Base-by-base conservation (phyloP, 2,797 vertebrate species). In the Sphaeramia orbicularis region DNA sequence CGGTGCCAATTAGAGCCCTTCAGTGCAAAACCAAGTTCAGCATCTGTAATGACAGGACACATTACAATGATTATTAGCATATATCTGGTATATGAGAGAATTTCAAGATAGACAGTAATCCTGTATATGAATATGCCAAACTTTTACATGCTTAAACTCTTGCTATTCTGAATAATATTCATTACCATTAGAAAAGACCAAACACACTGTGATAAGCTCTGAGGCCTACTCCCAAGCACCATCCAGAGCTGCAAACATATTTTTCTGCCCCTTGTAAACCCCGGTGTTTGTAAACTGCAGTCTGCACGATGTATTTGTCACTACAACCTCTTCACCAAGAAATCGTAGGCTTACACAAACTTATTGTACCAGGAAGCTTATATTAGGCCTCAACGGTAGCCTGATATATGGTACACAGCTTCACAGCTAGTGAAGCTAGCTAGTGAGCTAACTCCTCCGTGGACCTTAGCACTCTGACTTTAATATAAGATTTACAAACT, bases 1-100 rank as follows among this genome's bases (percentile, higher is more conserved):
- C 92, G 70, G 92, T 95, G 50, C 86, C 91, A 88, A 71, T 81
- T 88, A 84, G 74, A 75, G 88, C 93, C 82, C 91, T 89, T 95
- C 95, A 93, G 80, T 95, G 86, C 89, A 94, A 93, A 92, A 93
- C 94, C 92, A 93, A 95, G 93, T 93, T 95, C 95, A 95, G 96
- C 96, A 97, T 97, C 98, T 99, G 90, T 7, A 92, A 81, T 12
- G 1, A 76, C 7, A 62, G 6, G 0, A 62, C 1, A 57, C 38
- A 67, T 42, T 51, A 9, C 38, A 11, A 27, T 1, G 6, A 1
- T 10, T 35, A 19, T 16, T 44, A 62, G 1, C 42, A 57, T 2
- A 56, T 0, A 38, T 12, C 5, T 3, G 15, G 38, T 71, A 30
- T 14, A 1, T 1, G 30, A 42, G 7, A 38, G 5, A 14, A 0